Percentiles rank a stretch among this genome's conserved stretches.
Conservation (phyloP, 2,113 vertebrate species). For the Ramphastos sulfuratus region DNA sequence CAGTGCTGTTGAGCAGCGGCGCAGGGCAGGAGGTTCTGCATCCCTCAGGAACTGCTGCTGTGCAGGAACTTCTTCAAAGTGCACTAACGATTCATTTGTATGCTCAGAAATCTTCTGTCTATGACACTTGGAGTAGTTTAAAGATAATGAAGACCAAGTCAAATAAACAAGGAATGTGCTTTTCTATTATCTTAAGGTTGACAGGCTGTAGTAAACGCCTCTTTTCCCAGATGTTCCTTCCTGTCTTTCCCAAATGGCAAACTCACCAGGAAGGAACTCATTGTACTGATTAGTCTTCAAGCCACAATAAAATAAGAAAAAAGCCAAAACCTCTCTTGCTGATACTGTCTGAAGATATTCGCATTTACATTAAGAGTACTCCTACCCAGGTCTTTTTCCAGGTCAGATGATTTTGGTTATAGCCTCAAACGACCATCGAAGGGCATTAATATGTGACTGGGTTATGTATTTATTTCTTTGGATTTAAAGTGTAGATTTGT, state of each 20-base stretch:
- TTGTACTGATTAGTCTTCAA: conserved; percentile 53
- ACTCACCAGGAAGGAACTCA: conserved; percentile 35
- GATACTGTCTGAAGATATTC: not conserved
- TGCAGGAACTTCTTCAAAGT: conserved; percentile 40
- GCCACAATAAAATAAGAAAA: conserved; percentile 3
- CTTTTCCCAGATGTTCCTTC: conserved; percentile 37
- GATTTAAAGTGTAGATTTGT: not conserved
- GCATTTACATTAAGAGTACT: not conserved
- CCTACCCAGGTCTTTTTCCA: not conserved
- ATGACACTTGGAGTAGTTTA: conserved; percentile 45
- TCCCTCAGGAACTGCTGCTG: conserved; percentile 1
- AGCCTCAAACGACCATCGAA: not conserved
- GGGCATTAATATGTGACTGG: not conserved
- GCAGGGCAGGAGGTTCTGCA: not conserved
- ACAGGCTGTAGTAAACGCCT: conserved; percentile 27
- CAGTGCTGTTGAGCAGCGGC: not conserved
- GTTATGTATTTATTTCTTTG: not conserved
- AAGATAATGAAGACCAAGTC: conserved; percentile 63
- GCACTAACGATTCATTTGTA: conserved; percentile 19
- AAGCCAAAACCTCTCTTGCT: not conserved
- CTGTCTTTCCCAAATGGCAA: conserved; percentile 26
- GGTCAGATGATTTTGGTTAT: not conserved
- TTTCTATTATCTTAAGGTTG: conserved; percentile 43
- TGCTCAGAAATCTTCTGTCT: conserved; percentile 25
- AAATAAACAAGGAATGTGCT: conserved; percentile 50